Conservation (phyloP, 2,888 invertebrate species). For the Pocota personata region DNA sequence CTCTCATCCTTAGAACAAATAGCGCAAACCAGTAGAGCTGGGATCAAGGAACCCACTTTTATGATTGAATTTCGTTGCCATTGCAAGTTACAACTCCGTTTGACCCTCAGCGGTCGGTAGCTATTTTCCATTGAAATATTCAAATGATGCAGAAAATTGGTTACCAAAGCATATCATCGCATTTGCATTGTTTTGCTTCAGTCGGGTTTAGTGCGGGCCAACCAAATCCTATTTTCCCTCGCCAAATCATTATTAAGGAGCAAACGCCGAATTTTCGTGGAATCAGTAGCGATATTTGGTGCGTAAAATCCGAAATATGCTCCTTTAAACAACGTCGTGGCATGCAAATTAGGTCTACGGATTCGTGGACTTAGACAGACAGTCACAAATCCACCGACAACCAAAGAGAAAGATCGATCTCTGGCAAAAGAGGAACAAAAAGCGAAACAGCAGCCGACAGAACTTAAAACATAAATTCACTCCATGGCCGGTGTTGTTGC, state of each 20-base stretch:
- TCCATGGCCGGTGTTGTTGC: constrained; percentile 58
- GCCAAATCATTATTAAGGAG: constrained; percentile 45
- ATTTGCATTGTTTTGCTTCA: constrained; percentile 17
- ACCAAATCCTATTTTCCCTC: constrained; percentile 33
- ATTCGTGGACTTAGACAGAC: constrained; percentile 55
- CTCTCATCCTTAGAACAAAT: constrained; percentile 27
- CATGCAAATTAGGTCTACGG: constrained; percentile 70
- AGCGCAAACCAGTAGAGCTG: constrained; percentile 8
- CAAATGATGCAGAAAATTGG: constrained; percentile 69
- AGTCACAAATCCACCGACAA: constrained; percentile 41
- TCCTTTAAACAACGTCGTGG: constrained; percentile 44
- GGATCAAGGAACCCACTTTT: constrained; percentile 59
- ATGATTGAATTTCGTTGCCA: constrained; percentile 68
- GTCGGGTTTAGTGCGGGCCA: background rate
- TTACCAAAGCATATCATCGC: constrained; percentile 5
- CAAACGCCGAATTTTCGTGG: constrained; percentile 62
- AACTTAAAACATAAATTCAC: constrained; percentile 69
- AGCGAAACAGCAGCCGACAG: constrained; percentile 57
- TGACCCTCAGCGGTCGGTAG: constrained; percentile 23
- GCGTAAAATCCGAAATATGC: constrained; percentile 59
- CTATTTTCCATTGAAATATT: constrained; percentile 67
- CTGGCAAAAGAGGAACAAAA: constrained; percentile 20
- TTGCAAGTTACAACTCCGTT: constrained; percentile 54
- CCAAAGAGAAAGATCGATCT: constrained; percentile 56
- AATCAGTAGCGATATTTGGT: constrained; percentile 47